Evolutionary conservation across 1,140 invertebrate species (phyloP).

Genomic region (Caerostris darwini): DNA sequence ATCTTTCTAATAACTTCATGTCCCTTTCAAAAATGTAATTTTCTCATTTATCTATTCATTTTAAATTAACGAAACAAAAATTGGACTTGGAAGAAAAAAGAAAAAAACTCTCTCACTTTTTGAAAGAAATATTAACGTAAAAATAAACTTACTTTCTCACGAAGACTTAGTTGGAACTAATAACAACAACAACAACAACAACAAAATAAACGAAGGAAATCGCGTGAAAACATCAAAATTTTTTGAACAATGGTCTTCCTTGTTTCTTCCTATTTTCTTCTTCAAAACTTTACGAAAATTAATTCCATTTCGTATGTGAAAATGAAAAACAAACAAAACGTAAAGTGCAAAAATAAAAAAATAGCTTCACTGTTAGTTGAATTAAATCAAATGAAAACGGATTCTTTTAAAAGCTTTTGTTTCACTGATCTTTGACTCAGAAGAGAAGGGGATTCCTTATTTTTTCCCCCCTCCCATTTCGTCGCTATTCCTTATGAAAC

Average conservation of each 20-base stretch:
- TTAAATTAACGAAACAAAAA: neutral
- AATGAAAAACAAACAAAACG: neutral
- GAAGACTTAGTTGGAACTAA: neutral
- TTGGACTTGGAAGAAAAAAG: no score
- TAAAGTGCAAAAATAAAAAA: neutral
- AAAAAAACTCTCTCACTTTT: neutral
- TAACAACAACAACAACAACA: neutral
- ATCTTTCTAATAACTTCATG: no score
- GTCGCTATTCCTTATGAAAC: neutral
- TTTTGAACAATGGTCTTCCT: neutral
- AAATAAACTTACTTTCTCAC: neutral
- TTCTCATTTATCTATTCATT: no score
- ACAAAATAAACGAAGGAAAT: neutral
- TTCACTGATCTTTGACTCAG: neutral
- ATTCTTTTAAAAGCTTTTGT: conserved; percentile 37
- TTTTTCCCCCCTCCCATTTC: no score
- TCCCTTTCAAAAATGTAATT: no score
- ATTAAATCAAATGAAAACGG: conserved; percentile 57
- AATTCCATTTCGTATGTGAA: conserved; percentile 27
- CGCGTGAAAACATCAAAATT: neutral
- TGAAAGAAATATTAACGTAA: neutral
- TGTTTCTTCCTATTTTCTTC: neutral
- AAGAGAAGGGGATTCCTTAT: no score
- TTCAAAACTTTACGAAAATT: conserved; percentile 18
- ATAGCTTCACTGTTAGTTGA: conserved; percentile 38